Percentiles rank a stretch among this genome's conserved stretches.
These are phyloP conservation scores for Cyanistes caeruleus DNA, from an alignment of 2,113 vertebrate species.

Conservation along the genomic window DNA sequence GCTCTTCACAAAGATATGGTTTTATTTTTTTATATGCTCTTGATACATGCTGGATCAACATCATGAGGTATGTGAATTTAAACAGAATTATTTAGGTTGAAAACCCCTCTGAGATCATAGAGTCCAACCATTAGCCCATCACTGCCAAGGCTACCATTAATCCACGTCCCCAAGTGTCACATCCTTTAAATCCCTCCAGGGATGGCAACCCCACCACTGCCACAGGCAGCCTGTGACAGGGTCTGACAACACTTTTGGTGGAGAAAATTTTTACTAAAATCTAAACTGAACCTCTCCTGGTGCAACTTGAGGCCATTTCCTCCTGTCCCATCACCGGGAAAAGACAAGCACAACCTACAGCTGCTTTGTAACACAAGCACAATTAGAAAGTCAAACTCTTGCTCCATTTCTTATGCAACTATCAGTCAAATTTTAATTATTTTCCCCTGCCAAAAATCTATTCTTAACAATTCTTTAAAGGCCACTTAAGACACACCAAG, in stretches of 20 bases:
- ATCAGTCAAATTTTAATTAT: not conserved
- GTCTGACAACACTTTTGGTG: accelerated
- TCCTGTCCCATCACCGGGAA: not conserved
- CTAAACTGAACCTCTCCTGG: not conserved
- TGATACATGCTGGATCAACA: accelerated
- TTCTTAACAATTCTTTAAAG: not conserved
- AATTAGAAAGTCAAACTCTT: not conserved
- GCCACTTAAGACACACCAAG: not conserved
- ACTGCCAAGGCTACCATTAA: not conserved
- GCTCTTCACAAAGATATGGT: not conserved
- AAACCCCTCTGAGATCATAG: not conserved
- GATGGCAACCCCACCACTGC: not conserved
- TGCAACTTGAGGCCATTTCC: not conserved
- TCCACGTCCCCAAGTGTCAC: not conserved
- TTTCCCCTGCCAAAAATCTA: accelerated
- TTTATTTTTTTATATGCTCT: not conserved
- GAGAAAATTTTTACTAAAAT: not conserved
- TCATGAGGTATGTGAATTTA: no score
- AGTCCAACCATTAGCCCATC: not conserved
- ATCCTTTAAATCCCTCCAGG: not conserved
- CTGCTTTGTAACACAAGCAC: not conserved
- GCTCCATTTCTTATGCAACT: accelerated
- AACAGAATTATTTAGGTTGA: not conserved
- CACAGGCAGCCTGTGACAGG: not conserved
- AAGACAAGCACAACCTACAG: not conserved